Evolutionary conservation across 2,113 vertebrate genomes (phyloP), one percentile per base, ranked within the genome.

Genomic region (Neopipo cinnamomea): DNA sequence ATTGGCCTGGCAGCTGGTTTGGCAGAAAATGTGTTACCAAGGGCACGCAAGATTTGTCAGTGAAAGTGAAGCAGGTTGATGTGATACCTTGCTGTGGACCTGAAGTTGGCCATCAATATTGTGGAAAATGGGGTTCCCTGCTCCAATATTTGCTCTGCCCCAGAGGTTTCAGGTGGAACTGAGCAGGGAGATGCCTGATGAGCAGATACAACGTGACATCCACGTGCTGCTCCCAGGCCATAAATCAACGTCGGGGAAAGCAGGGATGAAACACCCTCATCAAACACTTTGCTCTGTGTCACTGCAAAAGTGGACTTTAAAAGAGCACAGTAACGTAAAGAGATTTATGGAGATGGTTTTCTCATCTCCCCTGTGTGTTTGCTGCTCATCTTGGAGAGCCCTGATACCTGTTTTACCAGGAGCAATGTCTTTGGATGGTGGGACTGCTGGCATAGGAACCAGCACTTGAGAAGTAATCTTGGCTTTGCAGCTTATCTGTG

Each of bases 291-390:
- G 8, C 71, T 91, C 91, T 68, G 83, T 76, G 35, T 92, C 70
- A 20, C 25, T 47, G 72, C 81, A 71, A 58, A 89, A 85, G 92
- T 92, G 83, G 75, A 13, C 91, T 87, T 85, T 82, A 35, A 86
- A 93, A 83, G 82, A 46, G 78, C 50, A 17, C 87, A 70, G 76
- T 47, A 59, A 55, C 76, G 81, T 17, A 33, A 92, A 72, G 79
- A 75, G 96, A 86, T 95, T 96, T 63, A 76, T 85, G 81, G 93
- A 46, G 74, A n/a, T 85, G n/a, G 20, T 20, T 50, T 89, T 77
- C 22, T 66, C 78, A 27, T 80, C 50, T 92, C 41, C 82, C 19
- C 16, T 28, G 17, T 4, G 52, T 46, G 59, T 79, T 95, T 75
- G 50, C 39, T 50, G 41, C 84, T 77, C 59, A 1, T 33, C 41